Conservation (phyloP, 2,888 invertebrate genomes). For the Diploptera punctata region DNA sequence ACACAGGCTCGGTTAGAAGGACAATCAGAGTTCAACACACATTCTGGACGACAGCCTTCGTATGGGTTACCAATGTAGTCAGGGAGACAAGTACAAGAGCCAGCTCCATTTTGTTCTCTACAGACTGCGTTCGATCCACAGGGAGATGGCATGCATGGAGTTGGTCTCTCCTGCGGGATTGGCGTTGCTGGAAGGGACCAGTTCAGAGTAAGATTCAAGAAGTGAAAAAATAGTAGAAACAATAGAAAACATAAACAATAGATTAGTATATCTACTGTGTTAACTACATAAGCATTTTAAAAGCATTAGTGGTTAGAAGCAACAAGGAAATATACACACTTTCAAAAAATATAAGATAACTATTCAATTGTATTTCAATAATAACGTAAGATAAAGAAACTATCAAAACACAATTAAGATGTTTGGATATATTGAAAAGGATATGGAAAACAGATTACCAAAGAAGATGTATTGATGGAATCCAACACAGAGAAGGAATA, state of each 20-base stretch:
- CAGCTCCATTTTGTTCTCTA: constrained; percentile 58
- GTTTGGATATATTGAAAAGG: too few species aligned
- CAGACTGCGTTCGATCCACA: constrained; percentile 61
- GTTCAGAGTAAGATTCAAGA: constrained; percentile 21
- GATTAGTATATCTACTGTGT: constrained; percentile 16
- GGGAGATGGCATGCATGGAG: constrained; percentile 61
- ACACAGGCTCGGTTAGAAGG: constrained; percentile 62
- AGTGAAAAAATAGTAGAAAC: constrained; percentile 3
- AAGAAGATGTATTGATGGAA: too few species aligned
- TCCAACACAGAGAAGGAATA: too few species aligned
- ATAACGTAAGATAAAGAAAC: too few species aligned
- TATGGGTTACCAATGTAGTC: constrained; percentile 65
- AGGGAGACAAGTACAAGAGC: constrained; percentile 60
- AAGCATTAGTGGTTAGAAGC: constrained; percentile 38
- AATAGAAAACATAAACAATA: background rate
- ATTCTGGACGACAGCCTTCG: constrained; percentile 65
- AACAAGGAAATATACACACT: background rate
- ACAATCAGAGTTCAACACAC: constrained; percentile 63
- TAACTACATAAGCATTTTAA: constrained; percentile 37
- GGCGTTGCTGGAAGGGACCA: constrained; percentile 41
- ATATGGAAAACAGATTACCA: too few species aligned
- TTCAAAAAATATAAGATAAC: too few species aligned
- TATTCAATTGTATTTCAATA: too few species aligned
- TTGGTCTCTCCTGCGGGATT: constrained; percentile 58
- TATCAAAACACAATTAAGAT: too few species aligned